These are phyloP conservation scores for Napeogenes sylphis DNA, from an alignment of 2,888 invertebrate species.

Conservation along the genomic window DNA sequence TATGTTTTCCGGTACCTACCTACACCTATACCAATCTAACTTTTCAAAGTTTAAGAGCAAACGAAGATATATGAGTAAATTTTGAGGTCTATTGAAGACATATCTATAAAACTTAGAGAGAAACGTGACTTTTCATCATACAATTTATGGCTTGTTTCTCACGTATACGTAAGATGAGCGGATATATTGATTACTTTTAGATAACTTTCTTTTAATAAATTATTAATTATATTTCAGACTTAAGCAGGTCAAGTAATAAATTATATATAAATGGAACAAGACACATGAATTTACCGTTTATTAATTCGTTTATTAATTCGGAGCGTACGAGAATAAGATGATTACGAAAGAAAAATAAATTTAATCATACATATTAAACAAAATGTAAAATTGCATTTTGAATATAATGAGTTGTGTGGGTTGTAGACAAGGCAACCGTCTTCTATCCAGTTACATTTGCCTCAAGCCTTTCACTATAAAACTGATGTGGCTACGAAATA, in stretches of 20 bases:
- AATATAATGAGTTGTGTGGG: too few species aligned
- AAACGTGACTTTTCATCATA: neutral
- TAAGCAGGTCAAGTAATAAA: neutral
- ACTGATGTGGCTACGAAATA: too few species aligned
- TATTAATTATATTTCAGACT: neutral
- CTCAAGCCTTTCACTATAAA: slow-evolving; percentile 16
- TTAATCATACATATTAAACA: too few species aligned
- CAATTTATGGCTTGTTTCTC: slow-evolving; percentile 6
- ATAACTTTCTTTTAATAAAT: slow-evolving; percentile 1
- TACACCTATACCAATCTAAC: neutral
- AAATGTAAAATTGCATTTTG: too few species aligned
- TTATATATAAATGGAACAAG: too few species aligned
- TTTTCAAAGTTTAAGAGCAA: slow-evolving; percentile 2
- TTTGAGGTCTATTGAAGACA: slow-evolving; percentile 4
- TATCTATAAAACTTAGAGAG: slow-evolving; percentile 3
- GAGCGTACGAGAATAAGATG: too few species aligned
- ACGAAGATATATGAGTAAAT: neutral
- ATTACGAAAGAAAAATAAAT: too few species aligned
- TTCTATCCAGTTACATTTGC: slow-evolving; percentile 27
- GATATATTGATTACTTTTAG: neutral
- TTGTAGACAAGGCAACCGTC: slow-evolving; percentile 20
- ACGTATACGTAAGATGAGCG: neutral
- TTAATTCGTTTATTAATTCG: too few species aligned
- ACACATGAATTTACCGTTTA: too few species aligned
- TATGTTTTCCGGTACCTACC: neutral